Evolutionary conservation across 2,888 invertebrate species (phyloP), one percentile per base, ranked within the genome.

Genomic region (Strigamia crassipes): DNA sequence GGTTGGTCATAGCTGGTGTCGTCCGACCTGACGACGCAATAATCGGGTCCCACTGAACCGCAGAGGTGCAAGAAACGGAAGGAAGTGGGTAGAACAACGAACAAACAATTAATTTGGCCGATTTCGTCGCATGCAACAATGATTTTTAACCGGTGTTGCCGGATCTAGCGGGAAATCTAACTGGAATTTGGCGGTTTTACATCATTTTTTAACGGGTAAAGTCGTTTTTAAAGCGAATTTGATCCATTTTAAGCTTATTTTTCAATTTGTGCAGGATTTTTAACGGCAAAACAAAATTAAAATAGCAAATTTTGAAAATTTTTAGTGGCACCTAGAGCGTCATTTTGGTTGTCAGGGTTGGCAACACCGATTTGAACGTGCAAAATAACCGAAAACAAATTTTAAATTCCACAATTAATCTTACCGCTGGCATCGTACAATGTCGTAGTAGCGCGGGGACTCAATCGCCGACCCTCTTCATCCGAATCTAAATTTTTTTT

Each of bases 21-120:
- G 27, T 82, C 81, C 12, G 42, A 46, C 34, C 80, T 61, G 13
- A 46, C 81, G 41, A 51, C 46, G 15, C 46, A 78, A 31, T 81
- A 77, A 34, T 73, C 46, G 15, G 79, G 78, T 27, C 82, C 78
- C 31, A 56, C 79, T 82, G 46, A n/a, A 80, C 51, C 51, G 21
- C 21, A 79, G n/a, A 34, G 6, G 34, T 34, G 34, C 34, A 34
- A 34, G 6, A 34, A 34, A 34, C 6, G 34, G 34, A 79, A 21
- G 34, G 18, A 46, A 42, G 79, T 79, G 42, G 46, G 21, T 79
- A 79, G 8, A n/a, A 51, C n/a, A 9, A 80, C 56, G n/a, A 3
- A 56, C 18, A 23, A 46, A 51, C 23, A 10, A 56, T 10, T 13
- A 46, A 80, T 46, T 27, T 15, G 51, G 6, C 51, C 2, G 27